Percentiles rank a stretch among this genome's conserved stretches.
Conservation (phyloP, 2,888 invertebrate genomes). For the Noctua comes region DNA sequence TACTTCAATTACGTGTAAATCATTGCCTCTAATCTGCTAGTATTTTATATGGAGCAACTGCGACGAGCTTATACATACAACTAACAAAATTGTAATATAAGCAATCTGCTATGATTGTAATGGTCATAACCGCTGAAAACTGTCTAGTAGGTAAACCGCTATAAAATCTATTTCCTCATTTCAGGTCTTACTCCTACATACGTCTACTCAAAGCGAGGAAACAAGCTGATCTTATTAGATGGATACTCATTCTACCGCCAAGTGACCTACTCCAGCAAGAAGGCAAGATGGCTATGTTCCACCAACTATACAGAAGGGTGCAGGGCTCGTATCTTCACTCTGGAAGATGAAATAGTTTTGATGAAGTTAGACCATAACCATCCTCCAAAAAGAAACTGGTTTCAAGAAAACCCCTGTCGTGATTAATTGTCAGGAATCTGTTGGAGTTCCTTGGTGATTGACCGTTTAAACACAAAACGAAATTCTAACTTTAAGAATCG, state of each 20-base stretch:
- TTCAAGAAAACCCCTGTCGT: neutral
- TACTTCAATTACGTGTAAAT: no score
- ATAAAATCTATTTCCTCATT: neutral
- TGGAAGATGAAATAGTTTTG: neutral
- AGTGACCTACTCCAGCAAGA: neutral
- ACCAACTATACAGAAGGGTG: constrained; percentile 26
- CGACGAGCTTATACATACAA: neutral
- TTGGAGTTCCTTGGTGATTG: neutral
- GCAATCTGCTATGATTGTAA: neutral
- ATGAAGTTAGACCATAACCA: constrained; percentile 31
- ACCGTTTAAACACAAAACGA: no score
- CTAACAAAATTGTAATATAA: neutral
- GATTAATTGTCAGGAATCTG: neutral
- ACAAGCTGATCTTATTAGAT: constrained; percentile 17
- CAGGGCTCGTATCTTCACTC: constrained; percentile 25
- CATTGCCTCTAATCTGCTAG: neutral
- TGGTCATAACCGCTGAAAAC: no score
- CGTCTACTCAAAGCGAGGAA: constrained; percentile 42
- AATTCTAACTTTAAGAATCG: no score
- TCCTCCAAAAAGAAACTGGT: constrained; percentile 35
- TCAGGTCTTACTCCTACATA: constrained; percentile 4
- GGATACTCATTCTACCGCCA: constrained; percentile 46
- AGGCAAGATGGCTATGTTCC: constrained; percentile 39
- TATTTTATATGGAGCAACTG: neutral
- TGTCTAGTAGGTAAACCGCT: neutral